Base-by-base conservation (phyloP, 2,888 invertebrate genomes). In the Elgonia sp. region DNA sequence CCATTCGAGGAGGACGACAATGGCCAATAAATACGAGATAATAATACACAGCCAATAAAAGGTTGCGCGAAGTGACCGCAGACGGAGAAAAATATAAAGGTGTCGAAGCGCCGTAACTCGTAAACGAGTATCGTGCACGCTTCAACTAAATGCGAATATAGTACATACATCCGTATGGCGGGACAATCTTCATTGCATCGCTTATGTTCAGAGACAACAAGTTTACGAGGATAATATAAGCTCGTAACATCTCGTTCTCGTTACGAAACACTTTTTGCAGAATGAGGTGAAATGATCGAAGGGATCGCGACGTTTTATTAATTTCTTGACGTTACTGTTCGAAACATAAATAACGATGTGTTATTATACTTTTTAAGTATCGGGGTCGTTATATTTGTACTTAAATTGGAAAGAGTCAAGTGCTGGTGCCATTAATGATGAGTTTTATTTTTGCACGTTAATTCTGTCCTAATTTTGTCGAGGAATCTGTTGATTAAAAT, bases 181-280 rank as follows among this genome's bases (percentile, higher is more conserved):
- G 69, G 60, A 73, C 63, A 75, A 85, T 83, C 80, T 83, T 84
- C 79, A 84, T 81, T 76, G 84, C 80, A 55, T 62, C 62, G 70
- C 82, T 85, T 77, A 80, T 79, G 77, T 67, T 63, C 75, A 42
- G 84, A 80, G 84, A 82, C 88, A 85, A 89, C 86, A 90, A 90
- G 84, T 92, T 92, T 92, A 92, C 91, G 91, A 92, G 89, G 89
- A 91, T 91, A 91, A 92, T 92, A 92, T 90, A 81, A 86, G 92
- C 91, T 86, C 89, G 89, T 91, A 91, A 91, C 90, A 90, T 82
- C 86, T 88, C 86, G 89, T 86, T 84, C 86, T 89, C 82, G 79
- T 79, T 82, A 88, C 81, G 83, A 60, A 82, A 69, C 69, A 89
- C 89, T 91, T 92, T 92, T 93, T 92, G 86, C 91, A 90, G 92